Conservation (phyloP, 2,113 vertebrate species). For the Boulengeromyrus knoepffleri region DNA sequence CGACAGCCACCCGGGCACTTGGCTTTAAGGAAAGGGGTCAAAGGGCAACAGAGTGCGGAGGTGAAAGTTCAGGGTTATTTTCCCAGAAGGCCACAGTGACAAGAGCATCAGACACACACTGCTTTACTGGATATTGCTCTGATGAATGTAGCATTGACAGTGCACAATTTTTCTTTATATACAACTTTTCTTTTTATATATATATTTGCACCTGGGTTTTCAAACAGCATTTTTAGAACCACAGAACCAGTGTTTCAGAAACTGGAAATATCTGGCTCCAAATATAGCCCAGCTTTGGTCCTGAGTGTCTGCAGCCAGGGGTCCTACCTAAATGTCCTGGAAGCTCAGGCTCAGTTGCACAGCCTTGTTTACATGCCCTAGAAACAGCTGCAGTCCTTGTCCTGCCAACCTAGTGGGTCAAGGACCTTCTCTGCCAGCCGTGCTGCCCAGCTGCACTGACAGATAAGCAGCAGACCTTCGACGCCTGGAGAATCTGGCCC, state of each 20-base stretch:
- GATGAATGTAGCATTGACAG: not conserved
- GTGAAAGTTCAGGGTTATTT: not conserved
- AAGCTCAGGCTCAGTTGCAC: not conserved
- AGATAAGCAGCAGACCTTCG: not conserved
- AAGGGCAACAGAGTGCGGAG: not conserved
- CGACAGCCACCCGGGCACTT: constrained; percentile 82
- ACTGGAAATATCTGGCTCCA: not conserved
- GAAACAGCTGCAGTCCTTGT: not conserved
- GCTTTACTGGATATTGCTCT: not conserved
- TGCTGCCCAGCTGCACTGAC: not conserved
- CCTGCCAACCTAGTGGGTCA: not conserved
- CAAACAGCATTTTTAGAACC: not conserved
- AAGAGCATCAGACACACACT: not conserved
- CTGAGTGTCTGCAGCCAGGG: not conserved
- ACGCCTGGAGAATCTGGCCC: not conserved
- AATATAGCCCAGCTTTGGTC: not conserved
- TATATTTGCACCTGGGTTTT: not conserved
- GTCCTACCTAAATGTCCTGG: not conserved
- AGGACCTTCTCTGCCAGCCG: not conserved
- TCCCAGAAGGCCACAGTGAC: not conserved
- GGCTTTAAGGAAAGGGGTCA: constrained; percentile 38
- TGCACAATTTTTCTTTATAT: not conserved
- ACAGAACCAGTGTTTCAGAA: not conserved
- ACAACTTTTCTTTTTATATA: not conserved
- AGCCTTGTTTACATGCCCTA: not conserved